Base-by-base conservation (phyloP, 35 echinoderm and acorn worm genomes). In the Patiria miniata region DNA sequence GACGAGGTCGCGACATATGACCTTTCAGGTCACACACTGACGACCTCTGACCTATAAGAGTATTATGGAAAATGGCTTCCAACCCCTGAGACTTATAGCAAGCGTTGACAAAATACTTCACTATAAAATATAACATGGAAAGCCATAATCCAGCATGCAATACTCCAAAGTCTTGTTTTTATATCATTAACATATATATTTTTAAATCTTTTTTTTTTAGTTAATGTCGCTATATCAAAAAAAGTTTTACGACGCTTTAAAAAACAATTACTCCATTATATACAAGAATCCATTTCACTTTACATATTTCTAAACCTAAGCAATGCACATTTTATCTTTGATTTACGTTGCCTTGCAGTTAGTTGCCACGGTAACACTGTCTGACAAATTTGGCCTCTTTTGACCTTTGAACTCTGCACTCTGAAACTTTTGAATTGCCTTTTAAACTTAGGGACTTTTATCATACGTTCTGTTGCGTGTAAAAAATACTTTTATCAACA, bases 21-120 rank as follows among this genome's bases (percentile, higher is more conserved):
- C 42, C 42, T 47, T 47, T 47, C 42, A 47, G 42, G 42, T 12
- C 42, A 47, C 42, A 47, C 65, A 73, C 29, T 73, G 9, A 14
- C 15, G 65, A 73, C 65, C 65, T 73, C 26, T 30, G 26, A 73
- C 65, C 65, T 73, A 12, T 32, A 73, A 73, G 65, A 73, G 65
- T 23, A 73, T 73, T 30, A 73, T 10, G 26, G 65, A 32, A 73
- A 73, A 14, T 34, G 65, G 65, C 65, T 73, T 73, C 65, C 65
- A 32, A 73, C 65, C 65, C 65, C 65, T 73, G 65, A 73, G 65
- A 73, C 65, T 73, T 73, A 73, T 34, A 73, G 65, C 65, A 73
- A 73, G 65, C 65, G 14, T 73, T 73, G 14, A 73, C 65, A 26
- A 73, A 73, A 73, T 73, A 73, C 26, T 32, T 73, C 34, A 34